phyloP scores from a whole-genome alignment of 2,797 vertebrate genomes.

The Sus cebifrons region DNA sequence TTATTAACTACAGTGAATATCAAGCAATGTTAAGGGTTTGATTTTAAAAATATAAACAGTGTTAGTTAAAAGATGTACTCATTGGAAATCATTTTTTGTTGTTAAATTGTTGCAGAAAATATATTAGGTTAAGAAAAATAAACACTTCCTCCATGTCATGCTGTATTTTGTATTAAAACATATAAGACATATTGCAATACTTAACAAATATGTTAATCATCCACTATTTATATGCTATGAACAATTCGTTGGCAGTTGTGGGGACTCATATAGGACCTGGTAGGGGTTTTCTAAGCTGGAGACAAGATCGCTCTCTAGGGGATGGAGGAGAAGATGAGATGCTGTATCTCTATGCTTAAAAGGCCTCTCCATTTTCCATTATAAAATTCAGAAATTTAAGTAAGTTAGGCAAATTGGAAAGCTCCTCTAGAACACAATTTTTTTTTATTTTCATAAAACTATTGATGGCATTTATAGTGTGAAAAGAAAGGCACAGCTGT shows the following conservation, averaged over 20 bases:
- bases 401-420: constrained; percentile 18
- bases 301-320: background rate
- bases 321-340: background rate
- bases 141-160: background rate
- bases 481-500: background rate
- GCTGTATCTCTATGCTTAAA: background rate
- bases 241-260: background rate
- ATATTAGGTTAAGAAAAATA: background rate
- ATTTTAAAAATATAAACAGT: constrained; percentile 40
- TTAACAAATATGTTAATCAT: constrained; percentile 16
- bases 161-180: background rate
- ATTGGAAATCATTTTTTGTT: background rate
- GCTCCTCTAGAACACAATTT: background rate
- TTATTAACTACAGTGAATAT: background rate
- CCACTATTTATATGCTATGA: background rate
- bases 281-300: background rate
- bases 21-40: background rate
- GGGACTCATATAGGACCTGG: background rate
- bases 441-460: constrained; percentile 28
- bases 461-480: background rate
- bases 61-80: background rate
- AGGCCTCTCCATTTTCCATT: background rate
- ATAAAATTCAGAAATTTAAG: constrained; percentile 14
- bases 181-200: background rate
- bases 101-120: background rate